Percentiles rank a stretch among this genome's conserved stretches.
These are phyloP conservation scores for Gopherus evgoodei DNA, from an alignment of 2,113 vertebrate species.

Conservation along the genomic window DNA sequence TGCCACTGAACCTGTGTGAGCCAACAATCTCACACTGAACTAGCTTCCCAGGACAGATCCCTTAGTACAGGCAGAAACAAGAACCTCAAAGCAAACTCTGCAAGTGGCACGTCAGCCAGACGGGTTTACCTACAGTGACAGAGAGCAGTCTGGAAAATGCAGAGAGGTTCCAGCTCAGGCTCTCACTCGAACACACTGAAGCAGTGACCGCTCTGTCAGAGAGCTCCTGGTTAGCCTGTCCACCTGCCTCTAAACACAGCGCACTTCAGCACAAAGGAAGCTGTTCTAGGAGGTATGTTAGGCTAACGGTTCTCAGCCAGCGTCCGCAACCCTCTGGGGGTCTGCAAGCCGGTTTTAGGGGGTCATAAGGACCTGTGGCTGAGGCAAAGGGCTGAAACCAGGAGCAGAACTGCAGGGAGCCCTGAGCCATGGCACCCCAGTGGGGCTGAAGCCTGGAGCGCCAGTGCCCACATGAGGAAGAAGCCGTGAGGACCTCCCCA, in stretches of 20 bases:
- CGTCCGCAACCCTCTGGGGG: too few species aligned
- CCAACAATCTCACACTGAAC: not conserved
- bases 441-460: too few species aligned
- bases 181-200: accelerated
- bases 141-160: accelerated
- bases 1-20: accelerated
- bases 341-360: too few species aligned
- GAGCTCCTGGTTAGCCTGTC: not conserved
- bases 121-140: accelerated
- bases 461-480: too few species aligned
- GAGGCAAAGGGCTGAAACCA: too few species aligned
- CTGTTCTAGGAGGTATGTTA: accelerated
- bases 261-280: accelerated
- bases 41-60: not conserved
- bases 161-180: not conserved
- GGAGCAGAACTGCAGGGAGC: too few species aligned
- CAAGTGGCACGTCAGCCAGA: not conserved
- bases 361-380: too few species aligned
- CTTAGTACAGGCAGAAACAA: not conserved
- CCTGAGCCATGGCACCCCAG: too few species aligned
- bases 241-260: not conserved
- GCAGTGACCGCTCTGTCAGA: accelerated
- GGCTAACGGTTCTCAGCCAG: not conserved
- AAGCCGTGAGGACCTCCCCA: not conserved
- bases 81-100: not conserved